phyloP scores from a whole-genome alignment of 2,888 invertebrate genomes.

The Eubasilissa splendida region DNA sequence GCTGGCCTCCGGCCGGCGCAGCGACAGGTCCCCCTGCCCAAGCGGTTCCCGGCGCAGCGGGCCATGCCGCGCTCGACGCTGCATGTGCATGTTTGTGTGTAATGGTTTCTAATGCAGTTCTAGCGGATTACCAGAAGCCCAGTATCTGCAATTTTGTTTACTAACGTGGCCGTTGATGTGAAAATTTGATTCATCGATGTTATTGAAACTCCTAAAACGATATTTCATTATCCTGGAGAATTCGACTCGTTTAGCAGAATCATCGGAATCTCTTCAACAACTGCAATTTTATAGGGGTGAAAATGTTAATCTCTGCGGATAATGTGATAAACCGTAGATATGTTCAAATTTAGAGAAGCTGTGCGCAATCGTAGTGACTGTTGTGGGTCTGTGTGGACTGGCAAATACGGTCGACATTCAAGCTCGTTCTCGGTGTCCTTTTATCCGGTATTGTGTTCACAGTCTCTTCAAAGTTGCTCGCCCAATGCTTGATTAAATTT shows the following conservation, averaged over 20 bases:
- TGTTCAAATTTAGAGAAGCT: neutral
- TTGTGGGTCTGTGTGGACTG: constrained; percentile 1
- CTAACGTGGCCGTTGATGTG: no score
- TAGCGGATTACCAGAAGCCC: neutral
- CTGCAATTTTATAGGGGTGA: constrained; percentile 7
- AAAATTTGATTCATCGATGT: no score
- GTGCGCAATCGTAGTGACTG: no score
- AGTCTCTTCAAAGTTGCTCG: neutral
- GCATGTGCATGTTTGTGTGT: no score
- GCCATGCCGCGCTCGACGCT: no score
- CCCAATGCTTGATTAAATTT: neutral
- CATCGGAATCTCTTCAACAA: constrained; percentile 27
- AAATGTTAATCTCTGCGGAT: neutral
- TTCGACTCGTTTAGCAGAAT: constrained; percentile 10
- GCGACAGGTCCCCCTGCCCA: no score
- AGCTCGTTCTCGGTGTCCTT: neutral
- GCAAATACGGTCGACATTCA: neutral
- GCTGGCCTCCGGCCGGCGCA: no score
- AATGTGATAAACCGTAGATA: constrained; percentile 16
- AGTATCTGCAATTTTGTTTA: neutral
- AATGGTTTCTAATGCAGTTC: constrained; percentile 4
- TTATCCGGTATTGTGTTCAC: constrained; percentile 13
- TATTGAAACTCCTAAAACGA: neutral
- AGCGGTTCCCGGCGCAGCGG: no score
- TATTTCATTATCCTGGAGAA: constrained; percentile 2